Conservation (phyloP, 2,888 invertebrate genomes). For the Shargacucullia verbasci region DNA sequence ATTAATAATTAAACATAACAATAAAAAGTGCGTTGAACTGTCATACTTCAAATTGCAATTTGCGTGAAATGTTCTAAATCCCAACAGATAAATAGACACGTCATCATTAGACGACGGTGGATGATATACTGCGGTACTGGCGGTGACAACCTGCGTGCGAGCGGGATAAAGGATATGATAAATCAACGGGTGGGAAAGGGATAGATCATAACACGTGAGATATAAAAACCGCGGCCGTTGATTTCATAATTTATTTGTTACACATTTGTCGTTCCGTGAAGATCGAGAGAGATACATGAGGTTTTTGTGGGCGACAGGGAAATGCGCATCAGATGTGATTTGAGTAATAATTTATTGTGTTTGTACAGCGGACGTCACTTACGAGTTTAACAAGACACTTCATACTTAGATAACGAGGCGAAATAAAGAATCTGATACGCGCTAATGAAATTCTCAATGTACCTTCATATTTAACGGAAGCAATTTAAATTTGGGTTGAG, state of each 20-base stretch:
- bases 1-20: conserved; percentile 68
- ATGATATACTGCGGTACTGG: conserved; percentile 81
- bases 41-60: conserved; percentile 76
- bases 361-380: conserved; percentile 81
- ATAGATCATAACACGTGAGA: conserved; percentile 70
- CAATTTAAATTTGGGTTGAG: conserved; percentile 49
- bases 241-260: conserved; percentile 89
- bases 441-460: conserved; percentile 39
- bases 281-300: conserved; percentile 86
- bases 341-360: conserved; percentile 87
- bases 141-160: conserved; percentile 76
- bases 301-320: conserved; percentile 85
- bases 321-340: conserved; percentile 87
- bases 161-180: conserved; percentile 65
- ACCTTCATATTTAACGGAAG: conserved; percentile 42
- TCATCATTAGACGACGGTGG: conserved; percentile 80
- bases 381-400: conserved; percentile 77
- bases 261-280: conserved; percentile 89
- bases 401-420: conserved; percentile 56
- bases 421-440: conserved; percentile 59
- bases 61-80: conserved; percentile 76
- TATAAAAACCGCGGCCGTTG: conserved; percentile 86
- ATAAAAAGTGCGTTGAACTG: conserved; percentile 73
- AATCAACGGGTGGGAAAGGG: conserved; percentile 63
- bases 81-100: conserved; percentile 80